These are phyloP conservation scores for Drosophila eugracilis DNA, from an alignment of 1,140 invertebrate species.

Conservation along the genomic window DNA sequence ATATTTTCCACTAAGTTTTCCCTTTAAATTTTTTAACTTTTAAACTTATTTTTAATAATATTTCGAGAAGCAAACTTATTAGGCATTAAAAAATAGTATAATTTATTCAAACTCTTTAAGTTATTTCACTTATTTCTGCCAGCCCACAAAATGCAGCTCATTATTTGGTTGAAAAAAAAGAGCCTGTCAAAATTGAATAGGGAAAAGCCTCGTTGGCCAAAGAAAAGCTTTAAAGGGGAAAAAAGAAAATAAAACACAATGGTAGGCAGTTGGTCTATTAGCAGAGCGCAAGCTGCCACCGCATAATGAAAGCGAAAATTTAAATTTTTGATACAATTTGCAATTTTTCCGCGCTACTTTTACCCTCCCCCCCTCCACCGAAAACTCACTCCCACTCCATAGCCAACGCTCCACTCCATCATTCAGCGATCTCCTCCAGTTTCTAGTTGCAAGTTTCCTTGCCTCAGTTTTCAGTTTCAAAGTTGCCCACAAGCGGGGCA, in stretches of 20 bases:
- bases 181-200: conserved; percentile 81
- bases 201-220: conserved; percentile 57
- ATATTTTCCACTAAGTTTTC: background rate
- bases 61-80: conserved; percentile 6
- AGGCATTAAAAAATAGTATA: conserved; percentile 1
- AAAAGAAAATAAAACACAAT: conserved; percentile 64
- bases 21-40: too few species aligned
- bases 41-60: too few species aligned
- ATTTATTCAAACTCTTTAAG: conserved; percentile 40
- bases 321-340: conserved; percentile 82
- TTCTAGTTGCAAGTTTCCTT: conserved; percentile 20
- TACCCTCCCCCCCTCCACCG: background rate
- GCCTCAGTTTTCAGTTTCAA: conserved; percentile 27
- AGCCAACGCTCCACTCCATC: conserved; percentile 60
- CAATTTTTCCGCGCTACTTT: conserved; percentile 59
- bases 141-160: conserved; percentile 70
- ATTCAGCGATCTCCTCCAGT: conserved; percentile 33
- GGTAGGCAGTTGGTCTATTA: conserved; percentile 69
- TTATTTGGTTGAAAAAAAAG: conserved; percentile 76
- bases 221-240: conserved; percentile 29
- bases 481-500: conserved; percentile 40
- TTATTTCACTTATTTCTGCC: conserved; percentile 52
- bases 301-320: conserved; percentile 82
- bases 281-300: conserved; percentile 58
- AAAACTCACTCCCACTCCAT: conserved; percentile 57